Evolutionary conservation across 2,888 invertebrate species (phyloP), one percentile per base, ranked within the genome.

Genomic region (Keiferia lycopersicella): DNA sequence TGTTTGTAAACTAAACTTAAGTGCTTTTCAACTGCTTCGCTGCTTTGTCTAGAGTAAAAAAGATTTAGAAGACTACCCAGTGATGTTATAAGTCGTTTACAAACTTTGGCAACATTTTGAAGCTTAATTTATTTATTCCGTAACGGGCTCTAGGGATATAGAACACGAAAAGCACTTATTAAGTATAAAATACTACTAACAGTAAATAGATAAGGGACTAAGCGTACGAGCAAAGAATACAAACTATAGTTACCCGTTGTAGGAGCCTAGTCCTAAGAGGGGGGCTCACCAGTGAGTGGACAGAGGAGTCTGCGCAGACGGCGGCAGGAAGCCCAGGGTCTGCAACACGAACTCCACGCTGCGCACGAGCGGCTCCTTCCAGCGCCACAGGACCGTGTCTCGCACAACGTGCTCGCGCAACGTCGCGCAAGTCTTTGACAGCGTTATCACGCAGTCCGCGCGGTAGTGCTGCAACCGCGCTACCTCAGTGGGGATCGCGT

Each of bases 401-500:
- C 96, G 94, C 64, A 96, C 94, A 65, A 96, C 96, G 75, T 96
- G 94, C 77, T 96, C 95, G 65, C 96, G 93, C 83, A 95, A 97
- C 79, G 97, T 96, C 63, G 94, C 94, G 88, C 98, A 98, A 51
- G 94, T 92, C 87, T 97, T 97, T 88, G 96, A 96, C 70, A 98
- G 91, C 64, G 96, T 96, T 73, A 95, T 95, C 8, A 97, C 98
- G 87, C 98, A 98, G 87, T 98, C 98, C 34, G 96, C 97, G 66
- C 98, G 94, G 90, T 98, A 98, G 87, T 98, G 98, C 84, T 98
- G 97, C 76, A 98, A 92, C 71, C 98, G 96, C 18, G 98, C 98
- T 78, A 96, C 95, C 45, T 92, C 92, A 26, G 96, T 96, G 70
- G 96, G 95, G 70, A 98, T 94, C 64, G 96, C 94, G 88, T 95